Evolutionary conservation across 1,140 invertebrate genomes (phyloP).

Genomic region (Halesus radiatus): DNA sequence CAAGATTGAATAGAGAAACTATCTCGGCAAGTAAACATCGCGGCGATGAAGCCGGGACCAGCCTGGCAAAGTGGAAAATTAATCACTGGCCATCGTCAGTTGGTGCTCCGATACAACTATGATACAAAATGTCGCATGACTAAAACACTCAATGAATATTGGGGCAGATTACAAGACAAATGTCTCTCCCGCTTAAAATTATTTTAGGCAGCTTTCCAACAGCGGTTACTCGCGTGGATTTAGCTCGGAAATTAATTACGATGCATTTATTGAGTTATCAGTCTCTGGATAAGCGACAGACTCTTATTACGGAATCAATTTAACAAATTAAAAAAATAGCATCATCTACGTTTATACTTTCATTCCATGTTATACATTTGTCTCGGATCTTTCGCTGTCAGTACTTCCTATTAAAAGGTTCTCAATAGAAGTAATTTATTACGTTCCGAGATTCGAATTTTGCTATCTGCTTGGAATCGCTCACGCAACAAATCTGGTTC

Average conservation of each 20-base stretch:
- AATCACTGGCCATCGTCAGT: constrained; percentile 19
- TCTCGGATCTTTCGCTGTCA: not conserved
- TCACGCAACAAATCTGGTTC: constrained; percentile 28
- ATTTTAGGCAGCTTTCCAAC: constrained; percentile 34
- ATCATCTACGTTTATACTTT: too few relatives aligned
- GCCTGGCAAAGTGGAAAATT: not conserved
- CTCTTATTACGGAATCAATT: not conserved
- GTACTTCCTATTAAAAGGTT: constrained; percentile 2
- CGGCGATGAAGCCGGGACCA: not conserved
- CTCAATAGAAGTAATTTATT: not conserved
- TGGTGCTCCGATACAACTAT: not conserved
- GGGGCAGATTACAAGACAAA: constrained; percentile 25
- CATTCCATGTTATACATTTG: not conserved
- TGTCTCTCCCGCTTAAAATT: not conserved
- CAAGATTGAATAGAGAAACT: constrained; percentile 9
- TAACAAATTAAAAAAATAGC: not conserved
- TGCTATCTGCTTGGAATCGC: not conserved
- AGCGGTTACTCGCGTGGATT: not conserved
- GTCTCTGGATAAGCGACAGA: not conserved
- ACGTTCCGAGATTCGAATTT: not conserved
- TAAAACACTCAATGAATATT: constrained; percentile 28
- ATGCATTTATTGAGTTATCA: constrained; percentile 29
- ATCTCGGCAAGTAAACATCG: constrained; percentile 20
- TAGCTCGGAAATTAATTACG: constrained; percentile 7
- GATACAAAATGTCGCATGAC: constrained; percentile 13